These are phyloP conservation scores for Rallus limicola DNA, from an alignment of 2,113 vertebrate genomes.

Conservation along the genomic window DNA sequence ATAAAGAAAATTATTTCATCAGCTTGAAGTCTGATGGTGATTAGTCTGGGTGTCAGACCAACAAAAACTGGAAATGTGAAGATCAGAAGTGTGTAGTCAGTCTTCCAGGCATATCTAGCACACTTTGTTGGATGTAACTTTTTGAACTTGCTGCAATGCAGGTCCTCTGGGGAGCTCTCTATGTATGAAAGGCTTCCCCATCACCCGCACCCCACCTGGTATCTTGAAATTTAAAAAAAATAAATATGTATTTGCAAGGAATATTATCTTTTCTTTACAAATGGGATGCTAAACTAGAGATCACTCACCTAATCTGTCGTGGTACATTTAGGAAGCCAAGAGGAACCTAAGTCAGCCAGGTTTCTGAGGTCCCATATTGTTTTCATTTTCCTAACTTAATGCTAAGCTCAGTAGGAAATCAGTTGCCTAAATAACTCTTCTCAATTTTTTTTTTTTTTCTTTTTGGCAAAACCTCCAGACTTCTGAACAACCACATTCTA, in stretches of 20 bases:
- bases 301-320: not conserved
- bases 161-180: not conserved
- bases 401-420: not conserved
- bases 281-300: not conserved
- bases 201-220: too few relatives aligned
- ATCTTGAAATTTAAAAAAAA: not conserved
- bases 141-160: not conserved
- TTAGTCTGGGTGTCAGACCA: not conserved
- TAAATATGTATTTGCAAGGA: not conserved
- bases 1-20: not conserved
- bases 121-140: not conserved
- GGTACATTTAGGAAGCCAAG: not conserved
- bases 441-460: too few relatives aligned
- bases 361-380: not conserved
- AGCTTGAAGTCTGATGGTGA: not conserved
- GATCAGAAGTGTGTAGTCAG: not conserved
- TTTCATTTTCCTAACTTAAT: not conserved
- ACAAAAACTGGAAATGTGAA: not conserved
- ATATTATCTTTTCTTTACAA: not conserved
- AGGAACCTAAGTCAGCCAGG: not conserved
- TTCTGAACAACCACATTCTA: not conserved
- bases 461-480: not conserved
- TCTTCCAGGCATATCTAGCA: slow-evolving; percentile 15
- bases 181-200: not conserved
- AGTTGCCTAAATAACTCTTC: not conserved